A percentile compares a stretch with the other conserved stretches of the same genome.
phyloP scores from a whole-genome alignment of 2,888 invertebrate genomes.

The Calameuta filiformis region DNA sequence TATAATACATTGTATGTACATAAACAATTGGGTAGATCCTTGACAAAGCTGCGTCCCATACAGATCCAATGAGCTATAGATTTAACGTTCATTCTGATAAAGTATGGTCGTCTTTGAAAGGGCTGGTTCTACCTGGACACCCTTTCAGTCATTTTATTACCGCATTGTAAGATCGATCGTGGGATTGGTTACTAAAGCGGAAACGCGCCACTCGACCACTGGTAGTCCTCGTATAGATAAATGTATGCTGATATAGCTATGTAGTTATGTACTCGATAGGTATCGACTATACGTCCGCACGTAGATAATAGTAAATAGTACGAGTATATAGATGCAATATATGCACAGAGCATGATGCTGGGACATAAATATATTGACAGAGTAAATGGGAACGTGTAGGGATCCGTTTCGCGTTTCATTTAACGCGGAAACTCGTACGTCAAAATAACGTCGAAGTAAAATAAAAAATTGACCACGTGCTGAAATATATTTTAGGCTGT shows the following conservation, averaged over 20 bases:
- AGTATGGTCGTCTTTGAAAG: not conserved
- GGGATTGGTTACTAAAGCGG: not conserved
- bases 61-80: not conserved
- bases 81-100: not conserved
- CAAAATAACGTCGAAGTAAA: not conserved
- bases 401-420: not conserved
- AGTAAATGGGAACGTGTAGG: not conserved
- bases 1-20: not conserved
- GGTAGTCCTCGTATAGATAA: not conserved
- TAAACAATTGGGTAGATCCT: not conserved
- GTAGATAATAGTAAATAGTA: not conserved
- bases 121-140: not conserved
- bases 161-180: not conserved
- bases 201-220: not conserved
- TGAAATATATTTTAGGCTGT: not conserved
- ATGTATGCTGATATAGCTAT: not conserved
- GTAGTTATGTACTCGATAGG: not conserved
- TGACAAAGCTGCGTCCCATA: not conserved
- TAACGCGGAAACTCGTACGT: not conserved
- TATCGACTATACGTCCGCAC: not conserved
- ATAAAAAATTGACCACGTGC: not conserved
- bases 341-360: not conserved
- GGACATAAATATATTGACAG: not conserved
- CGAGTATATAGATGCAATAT: not conserved
- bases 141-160: not conserved